phyloP scores from a whole-genome alignment of 2,113 vertebrate species.

The Phocoena sinus region DNA sequence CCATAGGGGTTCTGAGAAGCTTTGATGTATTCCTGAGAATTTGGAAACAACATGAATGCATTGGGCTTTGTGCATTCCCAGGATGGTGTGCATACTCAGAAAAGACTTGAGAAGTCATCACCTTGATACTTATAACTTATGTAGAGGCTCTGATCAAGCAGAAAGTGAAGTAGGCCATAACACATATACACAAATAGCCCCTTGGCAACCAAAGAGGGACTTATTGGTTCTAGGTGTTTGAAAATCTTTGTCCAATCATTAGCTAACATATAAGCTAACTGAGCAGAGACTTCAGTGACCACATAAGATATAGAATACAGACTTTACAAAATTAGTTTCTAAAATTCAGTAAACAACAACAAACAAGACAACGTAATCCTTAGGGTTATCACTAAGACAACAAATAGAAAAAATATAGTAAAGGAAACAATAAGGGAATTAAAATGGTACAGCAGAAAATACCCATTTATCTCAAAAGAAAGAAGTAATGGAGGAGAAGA shows the following conservation, averaged over 20 bases:
- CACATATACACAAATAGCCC: neutral
- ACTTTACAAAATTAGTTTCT: neutral
- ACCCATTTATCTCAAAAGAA: neutral
- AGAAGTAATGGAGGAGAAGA: neutral
- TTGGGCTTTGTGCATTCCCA: neutral
- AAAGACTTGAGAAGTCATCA: neutral
- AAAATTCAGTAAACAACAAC: neutral
- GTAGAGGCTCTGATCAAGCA: neutral
- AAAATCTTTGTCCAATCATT: neutral
- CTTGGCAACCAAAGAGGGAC: neutral
- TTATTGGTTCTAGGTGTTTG: neutral
- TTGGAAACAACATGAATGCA: neutral
- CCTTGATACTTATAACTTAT: neutral
- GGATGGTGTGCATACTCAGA: neutral
- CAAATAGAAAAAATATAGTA: neutral
- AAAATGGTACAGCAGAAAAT: neutral
- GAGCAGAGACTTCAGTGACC: neutral
- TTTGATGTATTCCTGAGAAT: neutral
- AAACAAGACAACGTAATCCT: neutral
- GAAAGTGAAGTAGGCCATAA: neutral
- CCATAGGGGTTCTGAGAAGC: neutral
- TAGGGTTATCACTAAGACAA: neutral
- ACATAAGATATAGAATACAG: neutral
- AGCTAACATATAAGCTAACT: neutral
- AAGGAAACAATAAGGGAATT: neutral